These are phyloP conservation scores for Sesamia inferens DNA, from an alignment of 2,888 invertebrate species.

Conservation along the genomic window DNA sequence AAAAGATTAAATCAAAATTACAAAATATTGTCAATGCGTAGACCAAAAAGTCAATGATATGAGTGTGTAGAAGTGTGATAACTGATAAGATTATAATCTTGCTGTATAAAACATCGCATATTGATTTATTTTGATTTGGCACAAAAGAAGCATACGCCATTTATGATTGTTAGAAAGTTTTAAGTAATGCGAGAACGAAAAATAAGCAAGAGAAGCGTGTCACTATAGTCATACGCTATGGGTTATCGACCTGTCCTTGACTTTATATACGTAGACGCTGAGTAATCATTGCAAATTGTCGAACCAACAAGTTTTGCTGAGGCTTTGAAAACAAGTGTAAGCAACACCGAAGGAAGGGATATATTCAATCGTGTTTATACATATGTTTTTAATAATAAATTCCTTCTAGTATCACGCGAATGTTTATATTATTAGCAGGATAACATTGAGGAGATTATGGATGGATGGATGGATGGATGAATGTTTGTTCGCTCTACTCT, in stretches of 20 bases:
- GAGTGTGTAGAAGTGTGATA: not conserved
- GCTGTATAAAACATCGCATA: not conserved
- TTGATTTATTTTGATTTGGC: slow-evolving; percentile 13
- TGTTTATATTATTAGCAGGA: no score
- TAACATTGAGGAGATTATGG: no score
- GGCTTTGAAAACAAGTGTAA: not conserved
- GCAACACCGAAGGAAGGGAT: not conserved
- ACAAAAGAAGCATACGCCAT: not conserved
- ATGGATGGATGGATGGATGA: no score
- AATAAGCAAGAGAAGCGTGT: slow-evolving; percentile 45
- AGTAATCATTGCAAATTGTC: slow-evolving; percentile 31
- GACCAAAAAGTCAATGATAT: no score
- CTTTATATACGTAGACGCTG: slow-evolving; percentile 6
- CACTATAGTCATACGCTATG: slow-evolving; percentile 28
- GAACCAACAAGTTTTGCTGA: not conserved
- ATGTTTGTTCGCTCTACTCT: no score
- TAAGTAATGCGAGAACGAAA: slow-evolving; percentile 25
- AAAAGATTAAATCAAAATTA: slow-evolving; percentile 9
- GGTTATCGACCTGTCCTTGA: slow-evolving; percentile 56
- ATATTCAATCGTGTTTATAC: not conserved
- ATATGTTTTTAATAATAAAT: not conserved
- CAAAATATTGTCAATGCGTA: no score
- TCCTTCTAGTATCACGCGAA: no score
- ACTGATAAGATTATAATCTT: slow-evolving; percentile 27
- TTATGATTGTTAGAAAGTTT: not conserved